A percentile compares a stretch with the other conserved stretches of the same genome.
These are phyloP conservation scores for Palloptera scutellata DNA, from an alignment of 2,888 invertebrate genomes.

Conservation along the genomic window DNA sequence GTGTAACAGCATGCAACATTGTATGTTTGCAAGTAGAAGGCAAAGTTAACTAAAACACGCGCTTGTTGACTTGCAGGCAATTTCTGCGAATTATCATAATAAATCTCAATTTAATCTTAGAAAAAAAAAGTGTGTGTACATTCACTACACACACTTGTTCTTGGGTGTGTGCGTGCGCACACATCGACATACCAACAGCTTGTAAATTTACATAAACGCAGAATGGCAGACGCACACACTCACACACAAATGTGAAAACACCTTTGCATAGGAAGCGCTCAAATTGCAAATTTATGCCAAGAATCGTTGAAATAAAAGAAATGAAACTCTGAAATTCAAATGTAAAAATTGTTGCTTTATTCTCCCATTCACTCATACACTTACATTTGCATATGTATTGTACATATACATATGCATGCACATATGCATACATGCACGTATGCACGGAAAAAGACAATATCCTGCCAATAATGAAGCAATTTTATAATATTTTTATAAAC, in stretches of 20 bases:
- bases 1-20: constrained; percentile 1
- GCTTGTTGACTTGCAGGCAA: neutral
- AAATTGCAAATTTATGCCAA: constrained; percentile 4
- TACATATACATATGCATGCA: no score
- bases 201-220: constrained; percentile 9
- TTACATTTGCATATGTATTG: no score
- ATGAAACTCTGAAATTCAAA: no score
- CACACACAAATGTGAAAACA: neutral
- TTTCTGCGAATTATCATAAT: constrained; percentile 29
- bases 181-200: constrained; percentile 3
- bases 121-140: neutral
- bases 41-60: no score
- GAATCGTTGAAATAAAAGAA: neutral
- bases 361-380: no score
- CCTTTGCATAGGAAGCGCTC: neutral
- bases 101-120: constrained; percentile 35
- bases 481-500: no score
- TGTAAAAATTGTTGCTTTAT: no score
- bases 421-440: no score
- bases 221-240: neutral
- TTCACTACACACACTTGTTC: no score
- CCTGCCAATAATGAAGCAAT: no score
- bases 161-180: neutral
- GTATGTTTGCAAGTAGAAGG: neutral
- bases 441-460: no score